Evolutionary conservation across 2,888 invertebrate species (phyloP).

Genomic region (Brenthis daphne): DNA sequence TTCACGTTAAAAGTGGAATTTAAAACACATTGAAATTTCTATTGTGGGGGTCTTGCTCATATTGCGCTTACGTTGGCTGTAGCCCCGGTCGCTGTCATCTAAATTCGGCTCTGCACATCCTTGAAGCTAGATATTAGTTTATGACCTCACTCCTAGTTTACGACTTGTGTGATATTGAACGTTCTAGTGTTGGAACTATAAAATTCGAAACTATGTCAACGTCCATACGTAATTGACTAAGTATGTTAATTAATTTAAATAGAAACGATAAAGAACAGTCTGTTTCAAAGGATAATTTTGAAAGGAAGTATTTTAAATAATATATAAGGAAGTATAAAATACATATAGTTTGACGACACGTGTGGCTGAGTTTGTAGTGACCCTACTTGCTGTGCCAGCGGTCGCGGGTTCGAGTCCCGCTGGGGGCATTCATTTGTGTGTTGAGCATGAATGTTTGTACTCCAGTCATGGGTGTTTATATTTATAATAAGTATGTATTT

Average conservation of each 20-base stretch:
- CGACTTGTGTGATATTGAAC: slow-evolving; percentile 36
- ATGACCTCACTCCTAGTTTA: slow-evolving; percentile 32
- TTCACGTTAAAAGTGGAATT: too few species aligned
- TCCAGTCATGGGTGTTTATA: too few species aligned
- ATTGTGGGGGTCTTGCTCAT: too few species aligned
- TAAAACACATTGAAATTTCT: too few species aligned
- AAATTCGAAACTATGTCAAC: slow-evolving; percentile 26
- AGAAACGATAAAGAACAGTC: not conserved
- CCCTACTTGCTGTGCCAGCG: too few species aligned
- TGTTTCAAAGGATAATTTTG: not conserved
- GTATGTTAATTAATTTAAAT: slow-evolving; percentile 18
- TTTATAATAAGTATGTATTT: too few species aligned
- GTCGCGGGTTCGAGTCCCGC: too few species aligned
- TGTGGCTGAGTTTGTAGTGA: too few species aligned
- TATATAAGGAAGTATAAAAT: not conserved
- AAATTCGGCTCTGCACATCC: slow-evolving; percentile 25
- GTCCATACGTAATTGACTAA: slow-evolving; percentile 8
- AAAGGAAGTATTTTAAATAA: not conserved
- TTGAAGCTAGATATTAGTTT: slow-evolving; percentile 31
- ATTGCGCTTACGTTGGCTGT: too few species aligned
- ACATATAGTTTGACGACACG: too few species aligned
- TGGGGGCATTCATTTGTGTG: too few species aligned
- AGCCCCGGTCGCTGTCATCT: not conserved
- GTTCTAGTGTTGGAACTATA: slow-evolving; percentile 30
- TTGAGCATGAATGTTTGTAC: too few species aligned